Evolutionary conservation across 2,113 vertebrate species (phyloP), one percentile per base, ranked within the genome.

Genomic region (Clarias macrocephalus): DNA sequence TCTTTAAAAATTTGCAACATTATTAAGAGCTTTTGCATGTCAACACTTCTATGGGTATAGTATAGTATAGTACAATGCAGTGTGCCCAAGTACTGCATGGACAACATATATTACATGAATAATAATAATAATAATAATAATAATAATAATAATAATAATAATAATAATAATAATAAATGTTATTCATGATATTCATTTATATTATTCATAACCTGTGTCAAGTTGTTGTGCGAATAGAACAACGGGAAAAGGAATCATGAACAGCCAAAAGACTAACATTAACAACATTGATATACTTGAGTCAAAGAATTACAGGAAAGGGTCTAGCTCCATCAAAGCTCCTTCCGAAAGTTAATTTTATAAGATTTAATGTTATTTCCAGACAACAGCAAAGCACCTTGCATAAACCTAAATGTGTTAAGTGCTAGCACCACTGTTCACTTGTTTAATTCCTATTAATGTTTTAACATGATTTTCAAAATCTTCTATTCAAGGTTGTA

Each of bases 1-100:
- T 15, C 57, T 23, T 77, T 76, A 85, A 52, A 25, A 60, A 15
- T 18, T 60, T 84, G 66, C 54, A 84, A 84, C 30, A 42, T 30
- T 72, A 54, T 28, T 73, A 72, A 70, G 68, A 72, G 37, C 68
- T 37, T 48, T 48, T 48, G 48, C 0, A 37, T 33, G 16, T 19
- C 2, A 2, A 37, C 33, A 73, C 15, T 11, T 23, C 2, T 3
- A 23, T 23, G 23, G 11, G 1, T 19, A 48, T 73, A 23, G 19
- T 19, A 48, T 73, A 23, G 19, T 73, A 23, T 73, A 48, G 48
- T 72, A 37, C 10, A 30, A 19, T 11, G 7, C 65, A 28, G 25
- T 63, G 62, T 63, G 1, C n/a, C 8, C 7, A 9, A 63, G 21
- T 30, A 30, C n/a, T 68, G 12, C n/a, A 30, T n/a, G 25, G n/a